A percentile compares a stretch with the other conserved stretches of the same genome.
phyloP scores from a whole-genome alignment of 2,797 vertebrate species.

The Novumbra hubbsi region DNA sequence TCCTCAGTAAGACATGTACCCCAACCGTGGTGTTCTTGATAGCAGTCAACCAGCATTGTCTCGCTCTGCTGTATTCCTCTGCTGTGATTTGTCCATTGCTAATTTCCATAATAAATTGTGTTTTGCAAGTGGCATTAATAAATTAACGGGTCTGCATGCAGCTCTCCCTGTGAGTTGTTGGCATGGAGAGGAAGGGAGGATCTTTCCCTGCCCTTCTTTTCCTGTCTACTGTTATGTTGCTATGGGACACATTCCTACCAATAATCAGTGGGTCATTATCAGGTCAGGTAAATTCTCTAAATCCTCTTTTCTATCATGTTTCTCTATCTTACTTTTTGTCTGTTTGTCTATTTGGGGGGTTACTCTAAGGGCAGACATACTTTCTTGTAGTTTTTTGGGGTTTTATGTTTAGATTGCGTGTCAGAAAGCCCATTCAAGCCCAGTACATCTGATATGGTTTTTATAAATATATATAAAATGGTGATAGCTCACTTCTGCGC shows the following conservation, averaged over 20 bases:
- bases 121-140: conserved; percentile 38
- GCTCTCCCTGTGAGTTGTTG: conserved; percentile 20
- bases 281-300: conserved; percentile 12
- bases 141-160: conserved; percentile 20
- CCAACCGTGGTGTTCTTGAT: neutral
- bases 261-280: conserved; percentile 1
- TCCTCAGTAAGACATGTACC: neutral
- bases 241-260: neutral
- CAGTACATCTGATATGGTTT: neutral
- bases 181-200: neutral
- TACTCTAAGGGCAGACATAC: neutral
- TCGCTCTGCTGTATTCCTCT: neutral
- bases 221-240: neutral
- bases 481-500: neutral
- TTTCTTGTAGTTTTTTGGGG: neutral
- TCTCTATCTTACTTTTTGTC: neutral
- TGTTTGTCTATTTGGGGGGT: neutral
- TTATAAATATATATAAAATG: too few species aligned
- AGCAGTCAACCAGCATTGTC: neutral
- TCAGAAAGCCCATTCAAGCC: neutral
- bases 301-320: neutral
- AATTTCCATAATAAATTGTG: conserved; percentile 43
- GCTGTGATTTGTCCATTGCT: conserved; percentile 14
- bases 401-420: neutral
- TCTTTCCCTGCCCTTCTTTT: conserved; percentile 2